Evolutionary conservation across 2,888 invertebrate genomes (phyloP).

Genomic region (Polyommatus icarus): DNA sequence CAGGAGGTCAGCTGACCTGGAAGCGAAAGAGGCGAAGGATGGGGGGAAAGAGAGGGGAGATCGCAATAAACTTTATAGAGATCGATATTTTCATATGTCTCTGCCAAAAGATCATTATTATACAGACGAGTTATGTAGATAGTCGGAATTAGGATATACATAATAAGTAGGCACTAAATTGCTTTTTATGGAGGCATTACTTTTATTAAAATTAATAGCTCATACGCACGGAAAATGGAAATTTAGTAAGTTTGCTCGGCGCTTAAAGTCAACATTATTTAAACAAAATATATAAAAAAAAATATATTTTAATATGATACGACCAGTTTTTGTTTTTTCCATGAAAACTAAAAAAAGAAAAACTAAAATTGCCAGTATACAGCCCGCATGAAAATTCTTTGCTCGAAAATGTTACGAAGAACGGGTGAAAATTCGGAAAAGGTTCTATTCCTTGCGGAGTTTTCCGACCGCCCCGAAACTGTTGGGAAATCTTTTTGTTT

Average conservation of each 20-base stretch:
- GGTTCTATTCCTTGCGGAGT: not conserved
- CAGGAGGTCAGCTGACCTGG: conserved; percentile 40
- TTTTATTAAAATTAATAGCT: not conserved
- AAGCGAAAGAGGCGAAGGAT: conserved; percentile 26
- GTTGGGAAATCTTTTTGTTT: not conserved
- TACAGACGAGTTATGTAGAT: not conserved
- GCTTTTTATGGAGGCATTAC: not conserved
- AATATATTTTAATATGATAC: not conserved
- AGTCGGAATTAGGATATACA: not conserved
- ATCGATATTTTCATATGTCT: conserved; percentile 34
- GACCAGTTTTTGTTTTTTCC: not conserved
- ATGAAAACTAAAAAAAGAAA: not conserved
- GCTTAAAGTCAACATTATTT: not conserved
- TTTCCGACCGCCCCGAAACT: not conserved
- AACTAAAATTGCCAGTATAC: not conserved
- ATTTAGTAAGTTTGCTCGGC: not conserved
- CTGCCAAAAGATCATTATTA: conserved; percentile 6
- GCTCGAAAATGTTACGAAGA: not conserved
- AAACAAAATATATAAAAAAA: not conserved
- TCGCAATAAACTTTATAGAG: conserved; percentile 34
- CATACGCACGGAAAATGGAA: not conserved
- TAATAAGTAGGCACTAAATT: not conserved
- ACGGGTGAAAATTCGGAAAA: not conserved
- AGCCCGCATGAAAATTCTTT: not conserved
- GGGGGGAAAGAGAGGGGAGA: not conserved